Evolutionary conservation across 2,888 invertebrate genomes (phyloP).

Genomic region (Perizoma flavofasciatum): DNA sequence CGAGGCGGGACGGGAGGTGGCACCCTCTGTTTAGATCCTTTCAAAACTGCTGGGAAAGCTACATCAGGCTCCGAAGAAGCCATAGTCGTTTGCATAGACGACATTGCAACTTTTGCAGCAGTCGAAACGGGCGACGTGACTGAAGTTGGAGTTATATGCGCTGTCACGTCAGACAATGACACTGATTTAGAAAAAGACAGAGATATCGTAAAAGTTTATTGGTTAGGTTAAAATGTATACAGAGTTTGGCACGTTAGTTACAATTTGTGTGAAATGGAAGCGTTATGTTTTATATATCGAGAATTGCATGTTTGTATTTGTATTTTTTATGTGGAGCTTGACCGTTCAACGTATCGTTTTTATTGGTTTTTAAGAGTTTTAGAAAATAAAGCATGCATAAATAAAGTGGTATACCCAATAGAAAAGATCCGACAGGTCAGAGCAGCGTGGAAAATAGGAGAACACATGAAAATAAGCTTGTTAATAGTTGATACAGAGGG

Average conservation of each 20-base stretch:
- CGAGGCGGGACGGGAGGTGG: constrained; percentile 95
- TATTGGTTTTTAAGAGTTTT: constrained; percentile 67
- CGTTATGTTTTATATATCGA: constrained; percentile 62
- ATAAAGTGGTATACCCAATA: constrained; percentile 72
- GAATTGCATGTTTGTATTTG: constrained; percentile 78
- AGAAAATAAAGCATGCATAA: constrained; percentile 62
- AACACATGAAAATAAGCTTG: constrained; percentile 74
- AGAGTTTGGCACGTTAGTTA: constrained; percentile 65
- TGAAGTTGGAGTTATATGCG: constrained; percentile 79
- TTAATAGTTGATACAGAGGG: constrained; percentile 27
- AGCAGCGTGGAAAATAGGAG: constrained; percentile 77
- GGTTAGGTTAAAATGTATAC: constrained; percentile 48
- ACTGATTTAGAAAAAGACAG: constrained; percentile 51
- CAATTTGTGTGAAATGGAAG: constrained; percentile 70
- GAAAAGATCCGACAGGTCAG: constrained; percentile 77
- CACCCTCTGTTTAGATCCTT: constrained; percentile 90
- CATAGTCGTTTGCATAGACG: constrained; percentile 59
- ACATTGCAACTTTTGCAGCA: constrained; percentile 63
- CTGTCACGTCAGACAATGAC: constrained; percentile 82
- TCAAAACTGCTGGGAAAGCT: constrained; percentile 90
- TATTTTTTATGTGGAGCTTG: constrained; percentile 81
- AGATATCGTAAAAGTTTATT: constrained; percentile 60
- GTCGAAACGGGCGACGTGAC: constrained; percentile 76
- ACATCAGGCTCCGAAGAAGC: constrained; percentile 78
- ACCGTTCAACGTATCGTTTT: constrained; percentile 72